Conservation (phyloP, 2,888 invertebrate genomes). For the Caradrina clavipalpis region DNA sequence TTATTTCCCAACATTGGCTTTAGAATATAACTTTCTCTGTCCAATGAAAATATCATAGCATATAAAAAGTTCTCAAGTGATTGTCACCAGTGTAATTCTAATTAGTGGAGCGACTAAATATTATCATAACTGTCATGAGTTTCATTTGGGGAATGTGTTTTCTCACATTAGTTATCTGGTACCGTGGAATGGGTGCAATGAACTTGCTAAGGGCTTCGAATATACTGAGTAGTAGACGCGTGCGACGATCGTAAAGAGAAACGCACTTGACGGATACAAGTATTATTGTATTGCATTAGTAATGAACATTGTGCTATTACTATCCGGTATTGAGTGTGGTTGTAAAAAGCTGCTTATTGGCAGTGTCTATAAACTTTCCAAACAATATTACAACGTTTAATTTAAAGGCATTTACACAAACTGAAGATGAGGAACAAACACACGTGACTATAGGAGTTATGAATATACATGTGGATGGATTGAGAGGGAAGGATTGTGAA, state of each 20-base stretch:
- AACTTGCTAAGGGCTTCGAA: conserved; percentile 75
- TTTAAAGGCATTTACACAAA: not conserved
- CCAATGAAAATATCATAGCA: conserved; percentile 46
- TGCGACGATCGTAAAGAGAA: conserved; percentile 65
- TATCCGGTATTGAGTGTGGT: conserved; percentile 5
- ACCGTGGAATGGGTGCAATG: conserved; percentile 72
- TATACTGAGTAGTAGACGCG: conserved; percentile 68
- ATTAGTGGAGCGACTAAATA: conserved; percentile 71
- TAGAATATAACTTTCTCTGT: conserved; percentile 42
- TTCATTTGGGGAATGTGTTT: conserved; percentile 74
- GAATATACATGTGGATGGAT: no score
- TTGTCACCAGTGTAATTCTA: conserved; percentile 49
- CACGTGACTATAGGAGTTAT: not conserved
- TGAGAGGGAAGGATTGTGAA: no score
- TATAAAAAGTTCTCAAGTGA: conserved; percentile 41
- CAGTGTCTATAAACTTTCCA: conserved; percentile 26
- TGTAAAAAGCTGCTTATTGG: conserved; percentile 30
- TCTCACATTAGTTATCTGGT: conserved; percentile 80
- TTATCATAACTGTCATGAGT: conserved; percentile 76
- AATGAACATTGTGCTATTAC: conserved; percentile 37
- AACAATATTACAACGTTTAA: not conserved
- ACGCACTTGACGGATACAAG: conserved; percentile 55
- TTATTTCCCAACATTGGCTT: conserved; percentile 40
- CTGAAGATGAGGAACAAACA: not conserved
- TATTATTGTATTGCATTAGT: conserved; percentile 43